Base-by-base conservation (phyloP, 2,797 vertebrate species). In the Enoplosus armatus region DNA sequence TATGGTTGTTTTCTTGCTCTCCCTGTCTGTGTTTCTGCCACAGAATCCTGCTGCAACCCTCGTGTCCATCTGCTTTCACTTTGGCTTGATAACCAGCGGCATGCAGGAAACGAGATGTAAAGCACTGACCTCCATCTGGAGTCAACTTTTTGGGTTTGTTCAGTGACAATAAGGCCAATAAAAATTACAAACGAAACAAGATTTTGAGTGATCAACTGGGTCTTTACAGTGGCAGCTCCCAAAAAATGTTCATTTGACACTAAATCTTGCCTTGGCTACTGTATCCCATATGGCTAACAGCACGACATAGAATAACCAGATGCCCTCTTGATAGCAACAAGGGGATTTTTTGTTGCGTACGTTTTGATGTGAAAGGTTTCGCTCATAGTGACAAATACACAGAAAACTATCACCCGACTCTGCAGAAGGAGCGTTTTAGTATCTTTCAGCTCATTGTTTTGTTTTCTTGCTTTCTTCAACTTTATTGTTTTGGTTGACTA, bases 131-230 rank as follows among this genome's bases (percentile, higher is more conserved):
- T 75, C 47, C 11, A 43, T 50, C 59, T 69, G 20, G 33, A 59
- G 9, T 72, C 24, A 77, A 39, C 48, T 0, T 58, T 82, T 64
- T 51, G 35, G 35, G 50, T 75, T 65, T 80, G 41, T 71, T 62
- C 15, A 45, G 26, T 54, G 9, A 63, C 2, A 71, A 7, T 43
- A 4, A 33, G 26, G 22, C 15, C 20, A n/a, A 8, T 47, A 39
- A 65, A 12, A 51, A 14, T 35, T 43, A 41, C 20, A 35, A 58
- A 7, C 24, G 4, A 60, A 69, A 59, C 55, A 35, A 48, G 27
- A 48, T 53, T 62, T 63, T 72, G 9, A 48, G 20, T 35, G 18
- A 45, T 33, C 61, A 71, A 6, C 31, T 55, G n/a, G 11, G 27
- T 63, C 41, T 45, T 66, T 50, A 63, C 56, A 51, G 31, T 16